These are phyloP conservation scores for Epizoanthus illoricatus DNA, from an alignment of 92 coral and sea anemone genomes.

Conservation along the genomic window DNA sequence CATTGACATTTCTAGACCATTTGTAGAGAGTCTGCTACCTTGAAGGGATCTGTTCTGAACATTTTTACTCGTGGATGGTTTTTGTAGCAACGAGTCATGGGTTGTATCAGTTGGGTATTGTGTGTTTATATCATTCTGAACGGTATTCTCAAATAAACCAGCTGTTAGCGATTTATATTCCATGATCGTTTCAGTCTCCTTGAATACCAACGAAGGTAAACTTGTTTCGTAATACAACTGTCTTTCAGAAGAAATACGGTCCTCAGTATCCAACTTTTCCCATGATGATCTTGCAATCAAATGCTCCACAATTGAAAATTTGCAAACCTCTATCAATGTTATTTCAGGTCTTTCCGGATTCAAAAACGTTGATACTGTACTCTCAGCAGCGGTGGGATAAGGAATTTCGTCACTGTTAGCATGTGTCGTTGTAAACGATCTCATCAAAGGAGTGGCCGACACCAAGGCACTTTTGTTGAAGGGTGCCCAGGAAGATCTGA, in stretches of 20 bases:
- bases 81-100: not conserved
- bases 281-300: not conserved
- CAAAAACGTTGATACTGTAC: not conserved
- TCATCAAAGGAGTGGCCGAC: not conserved
- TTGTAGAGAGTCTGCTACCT: too few species aligned
- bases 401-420: not conserved
- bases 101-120: not conserved
- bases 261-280: too few species aligned
- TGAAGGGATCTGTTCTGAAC: not conserved
- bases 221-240: not conserved
- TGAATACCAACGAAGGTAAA: not conserved
- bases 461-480: not conserved
- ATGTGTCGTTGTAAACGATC: not conserved
- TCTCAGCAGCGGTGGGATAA: not conserved
- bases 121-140: not conserved
- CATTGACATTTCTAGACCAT: not conserved
- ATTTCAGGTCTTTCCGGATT: not conserved
- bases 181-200: not conserved
- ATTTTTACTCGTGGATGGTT: not conserved
- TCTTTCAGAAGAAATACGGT: too few species aligned
- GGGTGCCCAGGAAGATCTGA: not conserved
- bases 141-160: not conserved
- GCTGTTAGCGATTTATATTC: not conserved
- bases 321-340: not conserved
- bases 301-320: not conserved